phyloP scores from a whole-genome alignment of 2,888 invertebrate genomes.

The Aplocera efformata region DNA sequence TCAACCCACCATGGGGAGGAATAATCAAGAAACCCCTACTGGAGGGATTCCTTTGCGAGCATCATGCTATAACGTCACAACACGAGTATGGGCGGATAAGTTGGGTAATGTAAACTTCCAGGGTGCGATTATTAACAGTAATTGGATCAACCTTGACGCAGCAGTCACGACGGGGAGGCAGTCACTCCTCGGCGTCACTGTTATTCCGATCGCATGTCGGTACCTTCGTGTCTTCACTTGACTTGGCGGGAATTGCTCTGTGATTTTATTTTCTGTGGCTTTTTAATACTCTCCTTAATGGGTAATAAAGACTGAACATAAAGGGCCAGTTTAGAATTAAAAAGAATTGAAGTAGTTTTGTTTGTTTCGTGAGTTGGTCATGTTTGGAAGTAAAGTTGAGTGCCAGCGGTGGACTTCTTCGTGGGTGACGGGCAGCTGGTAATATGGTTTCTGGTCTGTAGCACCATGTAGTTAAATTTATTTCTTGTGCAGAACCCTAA shows the following conservation, averaged over 20 bases:
- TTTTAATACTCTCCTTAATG: not conserved
- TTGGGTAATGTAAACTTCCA: conserved; percentile 30
- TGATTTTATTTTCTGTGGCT: not conserved
- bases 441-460: not conserved
- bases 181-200: conserved; percentile 52
- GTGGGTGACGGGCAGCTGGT: conserved; percentile 40
- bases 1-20: too few species aligned
- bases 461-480: too few species aligned
- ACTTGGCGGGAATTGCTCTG: conserved; percentile 19
- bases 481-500: too few species aligned
- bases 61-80: not conserved
- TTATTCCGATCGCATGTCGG: conserved; percentile 49
- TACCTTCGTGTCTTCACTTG: too few species aligned
- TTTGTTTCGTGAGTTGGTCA: conserved; percentile 29
- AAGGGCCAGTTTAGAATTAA: too few species aligned
- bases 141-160: conserved; percentile 77
- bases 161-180: conserved; percentile 53
- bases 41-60: too few species aligned
- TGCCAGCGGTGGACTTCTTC: conserved; percentile 79
- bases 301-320: too few species aligned
- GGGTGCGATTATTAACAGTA: conserved; percentile 55
- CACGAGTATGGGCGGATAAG: not conserved
- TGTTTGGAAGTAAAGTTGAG: conserved; percentile 82
- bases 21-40: too few species aligned
- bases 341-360: too few species aligned